Evolutionary conservation across 1,140 invertebrate genomes (phyloP).

Genomic region (Battus philenor): DNA sequence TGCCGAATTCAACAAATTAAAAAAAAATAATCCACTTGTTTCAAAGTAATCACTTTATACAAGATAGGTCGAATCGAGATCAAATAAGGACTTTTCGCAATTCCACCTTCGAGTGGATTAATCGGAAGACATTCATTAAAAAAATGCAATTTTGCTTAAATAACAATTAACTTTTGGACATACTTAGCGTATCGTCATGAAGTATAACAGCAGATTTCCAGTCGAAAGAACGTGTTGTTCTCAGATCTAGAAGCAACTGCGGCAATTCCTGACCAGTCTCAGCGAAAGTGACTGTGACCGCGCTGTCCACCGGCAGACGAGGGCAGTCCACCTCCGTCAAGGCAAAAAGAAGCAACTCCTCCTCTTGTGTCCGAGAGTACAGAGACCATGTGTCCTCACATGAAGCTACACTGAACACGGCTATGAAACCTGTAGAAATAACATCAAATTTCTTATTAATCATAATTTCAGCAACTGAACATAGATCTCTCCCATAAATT

Average conservation of each 20-base stretch:
- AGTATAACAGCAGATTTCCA: conserved; percentile 84
- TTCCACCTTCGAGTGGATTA: too few relatives aligned
- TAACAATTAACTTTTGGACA: too few relatives aligned
- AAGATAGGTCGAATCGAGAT: too few relatives aligned
- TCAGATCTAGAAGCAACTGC: conserved; percentile 84
- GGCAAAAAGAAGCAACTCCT: conserved; percentile 82
- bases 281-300: conserved; percentile 83
- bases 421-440: conserved; percentile 80
- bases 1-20: too few relatives aligned
- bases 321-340: conserved; percentile 83
- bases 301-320: conserved; percentile 78
- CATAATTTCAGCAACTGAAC: too few relatives aligned
- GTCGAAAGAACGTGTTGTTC: conserved; percentile 76
- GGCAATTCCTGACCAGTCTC: conserved; percentile 81
- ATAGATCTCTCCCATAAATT: too few relatives aligned
- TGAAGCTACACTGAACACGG: conserved; percentile 81
- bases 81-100: too few relatives aligned
- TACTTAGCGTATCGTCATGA: conserved; percentile 84
- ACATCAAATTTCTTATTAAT: neutral
- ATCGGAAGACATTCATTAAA: too few relatives aligned
- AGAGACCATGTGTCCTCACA: conserved; percentile 83
- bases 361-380: conserved; percentile 76
- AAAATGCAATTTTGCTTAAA: too few relatives aligned
- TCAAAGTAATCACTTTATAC: too few relatives aligned
- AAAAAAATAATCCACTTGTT: too few relatives aligned